Conservation (phyloP, 2,888 invertebrate species). For the Zaprionus lineosus region DNA sequence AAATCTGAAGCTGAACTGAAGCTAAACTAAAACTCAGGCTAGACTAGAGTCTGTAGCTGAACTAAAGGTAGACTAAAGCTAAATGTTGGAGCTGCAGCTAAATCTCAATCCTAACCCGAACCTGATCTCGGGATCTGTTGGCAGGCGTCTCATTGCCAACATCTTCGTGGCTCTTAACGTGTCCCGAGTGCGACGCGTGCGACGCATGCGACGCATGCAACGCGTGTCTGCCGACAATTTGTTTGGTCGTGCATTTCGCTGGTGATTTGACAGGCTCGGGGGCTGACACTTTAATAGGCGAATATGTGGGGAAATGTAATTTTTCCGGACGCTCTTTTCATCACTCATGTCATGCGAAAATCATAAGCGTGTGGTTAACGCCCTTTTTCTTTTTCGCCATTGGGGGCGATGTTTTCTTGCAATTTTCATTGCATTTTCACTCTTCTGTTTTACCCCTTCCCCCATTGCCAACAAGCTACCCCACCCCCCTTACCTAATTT, state of each 20-base stretch:
- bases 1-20: not conserved
- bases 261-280: constrained; percentile 43
- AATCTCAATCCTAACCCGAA: constrained; percentile 19
- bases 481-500: too few species aligned
- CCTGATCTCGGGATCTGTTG: constrained; percentile 44
- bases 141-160: constrained; percentile 24
- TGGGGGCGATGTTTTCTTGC: constrained; percentile 11
- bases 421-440: constrained; percentile 23
- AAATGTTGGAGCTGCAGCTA: constrained; percentile 14
- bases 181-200: too few species aligned
- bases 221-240: constrained; percentile 68
- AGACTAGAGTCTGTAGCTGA: too few species aligned
- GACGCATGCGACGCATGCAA: too few species aligned
- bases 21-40: too few species aligned
- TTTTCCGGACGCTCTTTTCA: constrained; percentile 24
- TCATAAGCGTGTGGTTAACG: constrained; percentile 18
- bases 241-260: constrained; percentile 60
- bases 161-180: constrained; percentile 40
- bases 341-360: constrained; percentile 5
- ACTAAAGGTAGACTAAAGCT: too few species aligned
- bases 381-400: too few species aligned
- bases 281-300: constrained; percentile 34
- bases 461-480: too few species aligned
- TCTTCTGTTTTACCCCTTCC: too few species aligned
- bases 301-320: constrained; percentile 30